A percentile compares a stretch with the other conserved stretches of the same genome.
Evolutionary conservation across 30 jellyfish, hydroid and myxozoan genomes (phyloP).

Genomic region (Pseudorhiza aurosa): DNA sequence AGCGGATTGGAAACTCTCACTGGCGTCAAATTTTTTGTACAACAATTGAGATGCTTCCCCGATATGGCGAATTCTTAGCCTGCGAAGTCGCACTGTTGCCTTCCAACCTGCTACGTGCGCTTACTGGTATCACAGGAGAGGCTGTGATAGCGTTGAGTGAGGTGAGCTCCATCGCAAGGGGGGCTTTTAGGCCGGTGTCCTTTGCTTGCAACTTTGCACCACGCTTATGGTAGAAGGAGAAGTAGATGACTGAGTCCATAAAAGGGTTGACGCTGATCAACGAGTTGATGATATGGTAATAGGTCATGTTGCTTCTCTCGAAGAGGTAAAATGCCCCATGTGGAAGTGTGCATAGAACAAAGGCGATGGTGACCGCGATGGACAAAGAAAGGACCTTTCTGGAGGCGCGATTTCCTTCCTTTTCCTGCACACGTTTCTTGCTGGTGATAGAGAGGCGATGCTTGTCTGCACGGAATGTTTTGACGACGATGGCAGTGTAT

Average conservation of each 20-base stretch:
- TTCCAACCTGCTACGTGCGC: too few species aligned
- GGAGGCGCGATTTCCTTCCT: neutral
- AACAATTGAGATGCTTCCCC: too few species aligned
- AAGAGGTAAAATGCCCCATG: conserved; percentile 19
- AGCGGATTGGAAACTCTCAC: too few species aligned
- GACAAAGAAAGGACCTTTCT: conserved; percentile 3
- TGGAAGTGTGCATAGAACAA: conserved; percentile 9
- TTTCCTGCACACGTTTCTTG: neutral
- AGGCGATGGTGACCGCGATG: conserved; percentile 24
- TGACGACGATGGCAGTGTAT: conserved; percentile 21
- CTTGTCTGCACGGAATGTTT: conserved; percentile 4
- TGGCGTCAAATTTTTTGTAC: too few species aligned
- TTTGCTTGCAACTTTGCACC: too few species aligned
- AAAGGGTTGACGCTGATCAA: conserved; percentile 32
- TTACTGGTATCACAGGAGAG: too few species aligned
- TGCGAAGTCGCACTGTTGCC: too few species aligned
- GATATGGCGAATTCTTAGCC: too few species aligned
- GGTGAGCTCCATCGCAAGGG: too few species aligned
- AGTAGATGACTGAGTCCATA: conserved; percentile 11
- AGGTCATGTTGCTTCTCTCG: neutral
- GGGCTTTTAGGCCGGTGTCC: too few species aligned
- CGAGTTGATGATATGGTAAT: conserved; percentile 14
- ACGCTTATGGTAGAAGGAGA: neutral
- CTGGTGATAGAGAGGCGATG: neutral
- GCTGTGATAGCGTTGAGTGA: too few species aligned